Base-by-base conservation (phyloP, 1,140 invertebrate species). In the Cecropterus lyciades region DNA sequence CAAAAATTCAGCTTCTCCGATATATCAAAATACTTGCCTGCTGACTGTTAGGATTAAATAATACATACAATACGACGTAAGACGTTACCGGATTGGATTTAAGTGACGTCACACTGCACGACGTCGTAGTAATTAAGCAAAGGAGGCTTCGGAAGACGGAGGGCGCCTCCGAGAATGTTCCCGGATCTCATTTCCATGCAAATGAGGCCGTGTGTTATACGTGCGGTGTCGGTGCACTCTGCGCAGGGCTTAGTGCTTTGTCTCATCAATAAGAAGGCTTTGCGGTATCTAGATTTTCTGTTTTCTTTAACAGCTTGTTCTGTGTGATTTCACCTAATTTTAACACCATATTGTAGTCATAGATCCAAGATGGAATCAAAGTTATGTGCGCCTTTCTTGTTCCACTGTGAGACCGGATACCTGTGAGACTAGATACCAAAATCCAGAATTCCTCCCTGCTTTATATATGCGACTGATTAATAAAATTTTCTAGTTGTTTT, bases 151-250 rank as follows among this genome's bases (percentile, higher is more conserved):
- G 78, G 77, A 84, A 85, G 83, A 84, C 74, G 75, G 81, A 81
- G 84, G 80, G 84, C 70, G 80, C 67, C 75, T 74, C 60, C 71
- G 72, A 84, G 77, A 85, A 84, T 84, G 85, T 87, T 82, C 86
- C 74, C 69, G 67, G 78, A 83, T 81, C 86, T 90, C 85, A 87
- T 90, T 89, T 90, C 82, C 85, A 90, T 90, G 87, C 80, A 89
- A 90, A 90, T 88, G 84, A 90, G 80, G 77, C 72, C 75, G 80
- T 78, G 76, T 80, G 73, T 84, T 82, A 82, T 75, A 78, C 67
- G 48, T 67, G 65, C 24, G 46, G 55, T 53, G 46, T 62, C 15
- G 17, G 59, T 62, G 46, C 59, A 49, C 14, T 59, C 27, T 37
- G 57, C 43, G 43, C 57, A 37, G 24, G 42, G 55, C 45, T 60